Conservation (phyloP, 2,888 invertebrate species). For the Drosophila pseudotakahashii region DNA sequence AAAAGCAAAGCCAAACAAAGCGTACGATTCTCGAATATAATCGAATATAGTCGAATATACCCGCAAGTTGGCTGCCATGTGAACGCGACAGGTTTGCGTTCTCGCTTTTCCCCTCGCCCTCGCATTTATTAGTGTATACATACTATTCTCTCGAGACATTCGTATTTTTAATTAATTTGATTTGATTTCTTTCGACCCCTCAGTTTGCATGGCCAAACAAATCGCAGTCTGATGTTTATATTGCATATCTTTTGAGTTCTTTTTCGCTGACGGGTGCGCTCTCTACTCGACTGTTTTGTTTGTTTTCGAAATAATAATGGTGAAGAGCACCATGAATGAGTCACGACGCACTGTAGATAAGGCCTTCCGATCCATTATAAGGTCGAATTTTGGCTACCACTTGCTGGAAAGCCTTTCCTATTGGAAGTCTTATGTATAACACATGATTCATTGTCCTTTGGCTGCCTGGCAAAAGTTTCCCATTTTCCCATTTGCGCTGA, state of each 20-base stretch:
- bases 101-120: slow-evolving; percentile 10
- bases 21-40: slow-evolving; percentile 37
- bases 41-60: slow-evolving; percentile 13
- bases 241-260: slow-evolving; percentile 35
- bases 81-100: slow-evolving; percentile 44
- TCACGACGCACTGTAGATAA: slow-evolving; percentile 31
- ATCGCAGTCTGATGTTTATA: slow-evolving; percentile 23
- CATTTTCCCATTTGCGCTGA: slow-evolving; percentile 29
- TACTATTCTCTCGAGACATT: slow-evolving; percentile 24
- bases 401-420: slow-evolving; percentile 11
- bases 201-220: slow-evolving; percentile 33
- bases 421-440: slow-evolving; percentile 22
- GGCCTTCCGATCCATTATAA: neutral
- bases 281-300: slow-evolving; percentile 20
- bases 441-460: slow-evolving; percentile 57
- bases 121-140: slow-evolving; percentile 10
- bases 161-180: slow-evolving; percentile 49
- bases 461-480: slow-evolving; percentile 18
- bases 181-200: slow-evolving; percentile 28
- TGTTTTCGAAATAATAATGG: slow-evolving; percentile 28
- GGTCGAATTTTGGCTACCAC: slow-evolving; percentile 3
- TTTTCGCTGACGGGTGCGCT: slow-evolving; percentile 17
- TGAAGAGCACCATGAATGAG: slow-evolving; percentile 18
- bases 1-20: slow-evolving; percentile 45
- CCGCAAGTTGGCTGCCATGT: slow-evolving; percentile 34